Conservation (phyloP, 2,113 vertebrate genomes). For the Cacatua alba region DNA sequence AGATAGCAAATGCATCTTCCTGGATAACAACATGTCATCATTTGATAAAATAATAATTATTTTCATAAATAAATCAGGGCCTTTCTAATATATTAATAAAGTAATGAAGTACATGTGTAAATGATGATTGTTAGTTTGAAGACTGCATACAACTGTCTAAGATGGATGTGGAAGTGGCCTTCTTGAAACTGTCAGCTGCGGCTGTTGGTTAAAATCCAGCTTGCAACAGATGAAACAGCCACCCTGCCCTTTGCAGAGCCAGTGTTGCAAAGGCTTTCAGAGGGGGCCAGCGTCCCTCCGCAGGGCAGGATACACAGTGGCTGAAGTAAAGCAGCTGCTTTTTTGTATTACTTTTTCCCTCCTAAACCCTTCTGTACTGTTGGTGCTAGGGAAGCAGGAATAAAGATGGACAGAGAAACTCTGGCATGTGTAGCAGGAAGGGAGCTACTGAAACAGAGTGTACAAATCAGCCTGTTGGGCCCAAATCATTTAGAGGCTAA, state of each 20-base stretch:
- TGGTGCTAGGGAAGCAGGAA: not conserved
- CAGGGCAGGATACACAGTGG: not conserved
- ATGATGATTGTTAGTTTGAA: conserved; percentile 37
- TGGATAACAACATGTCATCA: conserved; percentile 50
- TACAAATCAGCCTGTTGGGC: conserved; percentile 1
- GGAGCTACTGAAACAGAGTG: not conserved
- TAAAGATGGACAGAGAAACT: not conserved
- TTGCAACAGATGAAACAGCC: not conserved
- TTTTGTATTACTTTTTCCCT: not conserved
- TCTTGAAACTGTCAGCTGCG: not conserved
- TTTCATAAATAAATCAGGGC: conserved; percentile 60
- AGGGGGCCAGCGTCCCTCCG: fast-evolving
- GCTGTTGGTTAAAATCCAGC: conserved; percentile 8
- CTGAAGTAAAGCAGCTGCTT: not conserved
- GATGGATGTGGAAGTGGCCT: conserved; percentile 32
- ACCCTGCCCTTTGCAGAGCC: not conserved
- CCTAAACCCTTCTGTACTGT: not conserved
- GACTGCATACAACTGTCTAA: not conserved
- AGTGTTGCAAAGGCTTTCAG: not conserved
- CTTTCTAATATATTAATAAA: conserved; percentile 46
- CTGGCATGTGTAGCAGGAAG: not conserved
- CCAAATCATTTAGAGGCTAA: conserved; percentile 28
- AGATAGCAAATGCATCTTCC: conserved; percentile 58
- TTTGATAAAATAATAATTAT: conserved; percentile 64
- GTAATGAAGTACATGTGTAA: conserved; percentile 29